Evolutionary conservation across 2,888 invertebrate genomes (phyloP).

Genomic region (Megamerina dolium): DNA sequence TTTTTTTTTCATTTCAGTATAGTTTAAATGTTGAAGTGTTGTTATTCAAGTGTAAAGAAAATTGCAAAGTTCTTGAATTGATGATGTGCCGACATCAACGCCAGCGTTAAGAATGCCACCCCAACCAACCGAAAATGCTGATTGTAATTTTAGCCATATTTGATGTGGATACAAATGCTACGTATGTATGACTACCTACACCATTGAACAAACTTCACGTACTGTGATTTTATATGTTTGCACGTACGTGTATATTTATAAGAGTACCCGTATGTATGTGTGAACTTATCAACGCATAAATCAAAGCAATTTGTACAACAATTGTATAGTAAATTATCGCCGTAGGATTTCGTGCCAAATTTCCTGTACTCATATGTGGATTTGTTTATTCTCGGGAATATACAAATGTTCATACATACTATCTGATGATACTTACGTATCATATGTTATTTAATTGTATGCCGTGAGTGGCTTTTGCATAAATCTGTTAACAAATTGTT

Average conservation of each 20-base stretch:
- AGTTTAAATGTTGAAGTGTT: too few species aligned
- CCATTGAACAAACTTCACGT: neutral
- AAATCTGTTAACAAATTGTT: too few species aligned
- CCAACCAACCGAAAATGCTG: too few species aligned
- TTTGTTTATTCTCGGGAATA: too few species aligned
- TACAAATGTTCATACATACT: too few species aligned
- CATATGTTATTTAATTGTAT: too few species aligned
- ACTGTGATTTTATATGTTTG: neutral
- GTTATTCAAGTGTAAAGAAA: conserved; percentile 2
- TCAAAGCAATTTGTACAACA: conserved; percentile 38
- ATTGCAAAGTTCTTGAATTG: conserved; percentile 4
- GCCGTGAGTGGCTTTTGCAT: too few species aligned
- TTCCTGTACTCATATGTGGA: neutral
- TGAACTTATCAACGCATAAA: conserved; percentile 24
- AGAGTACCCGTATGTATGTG: neutral
- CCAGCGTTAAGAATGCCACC: too few species aligned
- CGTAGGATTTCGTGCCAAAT: conserved; percentile 31
- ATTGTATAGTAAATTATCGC: conserved; percentile 39
- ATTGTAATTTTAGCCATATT: conserved; percentile 3
- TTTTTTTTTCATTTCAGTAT: too few species aligned
- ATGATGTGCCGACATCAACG: too few species aligned
- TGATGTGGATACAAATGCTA: conserved; percentile 2
- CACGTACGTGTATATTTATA: neutral
- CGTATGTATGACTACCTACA: neutral
- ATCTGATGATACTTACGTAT: too few species aligned